Conservation (phyloP, 1,140 invertebrate species). For the Triops cancriformis region DNA sequence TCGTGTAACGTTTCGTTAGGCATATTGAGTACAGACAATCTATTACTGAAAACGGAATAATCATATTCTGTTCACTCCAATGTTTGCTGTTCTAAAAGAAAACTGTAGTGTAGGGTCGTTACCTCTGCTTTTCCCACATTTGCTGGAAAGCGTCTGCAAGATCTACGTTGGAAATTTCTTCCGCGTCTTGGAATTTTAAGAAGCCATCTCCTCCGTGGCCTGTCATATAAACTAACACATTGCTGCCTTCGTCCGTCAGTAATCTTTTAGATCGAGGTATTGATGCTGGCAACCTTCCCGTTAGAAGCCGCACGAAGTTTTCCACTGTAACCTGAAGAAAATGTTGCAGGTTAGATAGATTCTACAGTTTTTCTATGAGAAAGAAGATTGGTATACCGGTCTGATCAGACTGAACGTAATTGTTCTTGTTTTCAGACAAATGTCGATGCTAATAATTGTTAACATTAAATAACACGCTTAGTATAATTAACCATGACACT, state of each 20-base stretch:
- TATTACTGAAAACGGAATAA: too few species aligned
- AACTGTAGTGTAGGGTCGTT: slow-evolving; percentile 26
- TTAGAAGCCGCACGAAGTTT: slow-evolving; percentile 93
- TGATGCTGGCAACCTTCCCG: slow-evolving; percentile 77
- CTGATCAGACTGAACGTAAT: too few species aligned
- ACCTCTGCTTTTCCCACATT: slow-evolving; percentile 98
- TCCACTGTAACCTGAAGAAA: slow-evolving; percentile 78
- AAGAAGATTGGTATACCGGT: too few species aligned
- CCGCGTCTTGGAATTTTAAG: slow-evolving; percentile 97
- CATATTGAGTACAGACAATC: neutral
- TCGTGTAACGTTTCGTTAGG: slow-evolving; percentile 15
- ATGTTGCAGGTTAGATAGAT: neutral
- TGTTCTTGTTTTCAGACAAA: too few species aligned
- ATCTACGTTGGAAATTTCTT: slow-evolving; percentile 98
- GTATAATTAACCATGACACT: too few species aligned
- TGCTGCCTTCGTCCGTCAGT: slow-evolving; percentile 92
- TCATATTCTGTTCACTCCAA: too few species aligned
- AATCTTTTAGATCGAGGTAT: slow-evolving; percentile 92
- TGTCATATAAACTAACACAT: slow-evolving; percentile 89
- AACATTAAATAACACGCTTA: too few species aligned
- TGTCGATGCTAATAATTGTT: too few species aligned
- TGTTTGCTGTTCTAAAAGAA: neutral
- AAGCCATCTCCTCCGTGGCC: slow-evolving; percentile 97
- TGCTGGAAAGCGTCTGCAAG: slow-evolving; percentile 97
- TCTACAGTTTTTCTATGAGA: neutral